Conservation (phyloP, 2,797 vertebrate genomes). For the Pantherophis vulpinus region DNA sequence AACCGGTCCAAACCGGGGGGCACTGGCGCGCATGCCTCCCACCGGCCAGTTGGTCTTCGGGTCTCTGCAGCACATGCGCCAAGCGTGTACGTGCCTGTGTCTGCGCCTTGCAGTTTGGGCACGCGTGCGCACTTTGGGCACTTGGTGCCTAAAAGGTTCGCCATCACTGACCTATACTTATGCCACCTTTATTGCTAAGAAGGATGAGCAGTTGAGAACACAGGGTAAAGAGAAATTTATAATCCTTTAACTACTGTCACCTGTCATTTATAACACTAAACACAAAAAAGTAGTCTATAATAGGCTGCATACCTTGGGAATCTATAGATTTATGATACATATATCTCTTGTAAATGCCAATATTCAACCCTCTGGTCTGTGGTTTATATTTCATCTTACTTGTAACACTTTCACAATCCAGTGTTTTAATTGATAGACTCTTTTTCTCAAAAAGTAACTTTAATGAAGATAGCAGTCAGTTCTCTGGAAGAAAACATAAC, state of each 20-base stretch:
- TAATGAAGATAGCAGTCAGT: background rate
- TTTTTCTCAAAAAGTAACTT: background rate
- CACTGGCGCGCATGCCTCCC: no score
- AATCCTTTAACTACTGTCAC: background rate
- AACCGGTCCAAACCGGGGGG: no score
- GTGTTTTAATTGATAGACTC: background rate
- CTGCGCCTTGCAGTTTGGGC: no score
- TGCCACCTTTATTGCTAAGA: background rate
- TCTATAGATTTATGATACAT: background rate
- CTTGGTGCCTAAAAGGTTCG: no score
- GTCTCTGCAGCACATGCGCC: no score
- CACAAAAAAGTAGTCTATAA: background rate
- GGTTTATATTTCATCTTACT: background rate
- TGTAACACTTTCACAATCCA: background rate
- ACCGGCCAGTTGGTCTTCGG: no score
- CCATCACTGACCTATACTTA: background rate
- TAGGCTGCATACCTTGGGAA: background rate
- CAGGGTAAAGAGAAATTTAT: background rate
- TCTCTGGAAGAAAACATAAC: background rate
- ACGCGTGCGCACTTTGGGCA: no score
- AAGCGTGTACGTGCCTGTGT: no score
- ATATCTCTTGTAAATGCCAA: background rate
- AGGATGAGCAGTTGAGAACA: background rate
- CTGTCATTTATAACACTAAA: background rate
- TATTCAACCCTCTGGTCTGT: background rate